phyloP scores from a whole-genome alignment of 2,797 vertebrate genomes.

The Silurus lanzhouensis region DNA sequence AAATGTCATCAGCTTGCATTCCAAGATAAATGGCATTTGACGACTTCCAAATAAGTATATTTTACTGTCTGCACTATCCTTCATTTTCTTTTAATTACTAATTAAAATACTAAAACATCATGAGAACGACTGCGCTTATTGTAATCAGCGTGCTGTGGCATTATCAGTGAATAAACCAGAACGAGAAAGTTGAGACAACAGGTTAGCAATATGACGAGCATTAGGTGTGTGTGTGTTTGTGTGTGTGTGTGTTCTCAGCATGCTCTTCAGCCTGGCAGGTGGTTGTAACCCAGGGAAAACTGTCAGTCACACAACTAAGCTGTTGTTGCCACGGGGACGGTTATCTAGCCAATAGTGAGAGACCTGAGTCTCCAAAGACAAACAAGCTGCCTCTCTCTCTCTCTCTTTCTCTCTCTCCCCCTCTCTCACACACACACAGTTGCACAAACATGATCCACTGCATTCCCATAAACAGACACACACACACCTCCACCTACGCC shows the following conservation, averaged over 20 bases:
- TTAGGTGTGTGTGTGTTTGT: not conserved
- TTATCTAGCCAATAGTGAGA: conserved; percentile 54
- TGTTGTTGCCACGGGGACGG: conserved; percentile 58
- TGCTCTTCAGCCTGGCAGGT: conserved; percentile 43
- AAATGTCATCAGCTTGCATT: not conserved
- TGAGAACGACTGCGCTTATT: not conserved
- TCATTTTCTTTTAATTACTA: not conserved
- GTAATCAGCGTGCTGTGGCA: not conserved
- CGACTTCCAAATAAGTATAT: not conserved
- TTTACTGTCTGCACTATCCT: not conserved
- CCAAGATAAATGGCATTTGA: not conserved
- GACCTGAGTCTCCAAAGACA: conserved; percentile 49
- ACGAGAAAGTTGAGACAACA: conserved; percentile 24
- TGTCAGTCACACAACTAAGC: conserved; percentile 58
- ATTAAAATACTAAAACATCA: not conserved
- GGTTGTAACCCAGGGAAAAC: conserved; percentile 57
- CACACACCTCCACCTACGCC: not conserved
- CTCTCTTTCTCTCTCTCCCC: not conserved
- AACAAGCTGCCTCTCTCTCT: conserved; percentile 32
- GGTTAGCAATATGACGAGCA: conserved; percentile 37
- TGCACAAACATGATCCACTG: conserved; percentile 9
- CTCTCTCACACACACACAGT: conserved; percentile 30
- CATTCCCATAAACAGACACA: conserved; percentile 6
- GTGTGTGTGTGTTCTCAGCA: conserved; percentile 22
- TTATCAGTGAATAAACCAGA: not conserved